phyloP scores from a whole-genome alignment of 2,113 vertebrate species.

The Pelusios castaneus region DNA sequence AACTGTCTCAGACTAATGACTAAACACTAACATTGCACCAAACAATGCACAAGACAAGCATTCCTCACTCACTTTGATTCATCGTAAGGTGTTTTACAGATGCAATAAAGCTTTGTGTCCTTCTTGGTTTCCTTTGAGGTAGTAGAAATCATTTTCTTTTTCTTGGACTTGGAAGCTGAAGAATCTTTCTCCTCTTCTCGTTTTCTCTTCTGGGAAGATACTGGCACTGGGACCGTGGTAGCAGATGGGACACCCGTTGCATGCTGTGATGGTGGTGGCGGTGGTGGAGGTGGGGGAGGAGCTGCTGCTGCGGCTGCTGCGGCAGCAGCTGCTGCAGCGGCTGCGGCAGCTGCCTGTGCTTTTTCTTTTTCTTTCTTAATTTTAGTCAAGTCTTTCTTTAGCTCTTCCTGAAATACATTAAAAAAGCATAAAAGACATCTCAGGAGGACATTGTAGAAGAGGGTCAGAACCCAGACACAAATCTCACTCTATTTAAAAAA shows the following conservation, averaged over 20 bases:
- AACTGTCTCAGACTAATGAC: constrained; percentile 35
- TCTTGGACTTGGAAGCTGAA: constrained; percentile 89
- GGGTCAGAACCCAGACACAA: not conserved
- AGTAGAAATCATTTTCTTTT: constrained; percentile 98
- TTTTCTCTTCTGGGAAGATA: constrained; percentile 90
- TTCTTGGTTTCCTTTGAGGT: constrained; percentile 98
- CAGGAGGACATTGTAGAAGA: not conserved
- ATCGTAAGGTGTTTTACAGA: constrained; percentile 98
- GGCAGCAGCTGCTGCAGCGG: constrained; percentile 63
- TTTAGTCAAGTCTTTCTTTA: constrained; percentile 88
- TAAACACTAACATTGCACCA: constrained; percentile 47
- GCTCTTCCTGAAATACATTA: constrained; percentile 87
- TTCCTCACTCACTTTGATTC: constrained; percentile 91
- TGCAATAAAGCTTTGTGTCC: constrained; percentile 98
- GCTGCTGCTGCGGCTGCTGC: not conserved
- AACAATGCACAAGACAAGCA: not conserved
- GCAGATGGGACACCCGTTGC: constrained; percentile 73
- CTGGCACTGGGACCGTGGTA: constrained; percentile 56
- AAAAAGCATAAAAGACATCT: constrained; percentile 33
- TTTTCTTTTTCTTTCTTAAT: constrained; percentile 92
- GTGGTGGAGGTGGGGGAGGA: constrained; percentile 24
- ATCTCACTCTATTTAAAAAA: not conserved
- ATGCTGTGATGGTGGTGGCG: constrained; percentile 36
- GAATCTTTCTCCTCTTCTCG: constrained; percentile 89
- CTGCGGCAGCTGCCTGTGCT: constrained; percentile 80